A percentile compares a stretch with the other conserved stretches of the same genome.
Conservation (phyloP, 2,113 vertebrate genomes). For the Arizona elegans region DNA sequence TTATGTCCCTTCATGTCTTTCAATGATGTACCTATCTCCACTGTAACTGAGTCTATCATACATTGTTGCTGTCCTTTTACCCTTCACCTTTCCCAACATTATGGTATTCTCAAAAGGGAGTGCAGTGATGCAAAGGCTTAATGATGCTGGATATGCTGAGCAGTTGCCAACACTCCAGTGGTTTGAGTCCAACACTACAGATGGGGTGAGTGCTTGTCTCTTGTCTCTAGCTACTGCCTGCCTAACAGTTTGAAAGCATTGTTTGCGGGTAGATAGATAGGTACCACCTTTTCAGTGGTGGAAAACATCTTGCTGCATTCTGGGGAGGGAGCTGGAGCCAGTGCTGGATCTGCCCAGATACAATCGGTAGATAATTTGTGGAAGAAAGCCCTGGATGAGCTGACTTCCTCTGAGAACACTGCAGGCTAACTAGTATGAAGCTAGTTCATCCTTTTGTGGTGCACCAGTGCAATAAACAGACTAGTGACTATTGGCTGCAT, state of each 20-base stretch:
- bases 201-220: neutral
- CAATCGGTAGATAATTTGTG: neutral
- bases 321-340: neutral
- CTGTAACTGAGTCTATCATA: neutral
- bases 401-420: neutral
- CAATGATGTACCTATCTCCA: neutral
- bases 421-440: neutral
- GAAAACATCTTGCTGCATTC: neutral
- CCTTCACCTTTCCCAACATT: neutral
- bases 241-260: neutral
- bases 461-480: neutral
- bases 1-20: neutral
- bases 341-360: neutral
- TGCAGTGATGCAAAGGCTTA: neutral
- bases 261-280: neutral
- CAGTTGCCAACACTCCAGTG: neutral
- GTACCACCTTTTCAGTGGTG: neutral
- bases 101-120: neutral
- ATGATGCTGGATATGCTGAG: neutral
- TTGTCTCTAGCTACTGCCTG: neutral
- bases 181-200: neutral
- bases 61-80: neutral
- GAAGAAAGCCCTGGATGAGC: neutral
- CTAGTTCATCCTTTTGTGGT: neutral
- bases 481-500: neutral